Base-by-base conservation (phyloP, 2,888 invertebrate species). In the Ormyrus labotus region DNA sequence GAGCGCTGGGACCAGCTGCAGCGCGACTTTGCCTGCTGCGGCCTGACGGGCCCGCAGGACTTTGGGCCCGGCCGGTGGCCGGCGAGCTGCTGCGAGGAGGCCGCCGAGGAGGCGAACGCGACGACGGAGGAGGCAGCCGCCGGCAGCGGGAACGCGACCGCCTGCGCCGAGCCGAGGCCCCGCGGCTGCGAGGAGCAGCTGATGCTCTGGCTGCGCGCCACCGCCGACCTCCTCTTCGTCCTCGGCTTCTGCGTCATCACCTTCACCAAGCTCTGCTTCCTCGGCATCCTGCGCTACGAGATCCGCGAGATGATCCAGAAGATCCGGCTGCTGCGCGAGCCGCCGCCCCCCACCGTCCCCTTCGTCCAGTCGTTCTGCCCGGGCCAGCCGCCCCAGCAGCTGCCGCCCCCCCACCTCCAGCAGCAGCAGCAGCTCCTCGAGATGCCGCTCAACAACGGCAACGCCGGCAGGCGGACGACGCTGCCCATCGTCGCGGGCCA, bases 221-320 rank as follows among this genome's bases (percentile, higher is more conserved):
- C 96, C 64, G 96, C 96, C 71, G 96, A 96, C 89, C 92, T 96
- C 81, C 93, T 97, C 78, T 96, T 96, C 89, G 94, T 96, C 80
- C 91, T 96, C 86, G 96, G 96, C 80, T 96, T 96, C 91, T 97
- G 97, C 92, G 96, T 97, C 83, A 95, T 97, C 87, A 96, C 96
- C 87, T 97, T 97, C 92, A 93, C 96, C 86, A 97, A 97, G 92
- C 92, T 96, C 91, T 96, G 96, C 93, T 97, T 97, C 93, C 94
- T 96, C 84, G 96, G 96, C 82, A 96, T 96, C 86, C 93, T 96
- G 86, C 94, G 96, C 81, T 96, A 96, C 92, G 96, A 96, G 92
- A 96, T 96, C 88, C 94, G 95, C 85, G 97, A 97, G 91, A 97
- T 97, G 97, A 96, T 97, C 88, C 96, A 96, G 91, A 97, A 97